Evolutionary conservation across 2,113 vertebrate genomes (phyloP).

Genomic region (Sprattus sprattus): DNA sequence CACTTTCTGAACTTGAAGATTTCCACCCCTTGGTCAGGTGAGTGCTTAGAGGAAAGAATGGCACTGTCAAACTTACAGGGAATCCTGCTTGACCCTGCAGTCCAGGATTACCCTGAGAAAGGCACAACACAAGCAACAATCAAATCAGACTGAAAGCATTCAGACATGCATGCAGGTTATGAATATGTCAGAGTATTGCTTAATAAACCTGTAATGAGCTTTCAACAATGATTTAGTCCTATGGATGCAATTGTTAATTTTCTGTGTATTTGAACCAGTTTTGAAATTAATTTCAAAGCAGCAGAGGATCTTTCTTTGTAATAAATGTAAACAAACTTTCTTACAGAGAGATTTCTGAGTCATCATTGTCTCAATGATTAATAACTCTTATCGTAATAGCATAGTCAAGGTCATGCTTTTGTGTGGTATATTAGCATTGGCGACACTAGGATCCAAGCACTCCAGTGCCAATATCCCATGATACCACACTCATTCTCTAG

Average conservation of each 20-base stretch:
- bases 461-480: neutral
- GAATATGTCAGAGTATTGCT: no score
- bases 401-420: constrained; percentile 9
- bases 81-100: constrained; percentile 59
- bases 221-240: neutral
- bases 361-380: neutral
- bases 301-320: neutral
- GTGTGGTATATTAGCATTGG: neutral
- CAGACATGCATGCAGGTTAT: no score
- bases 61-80: constrained; percentile 57
- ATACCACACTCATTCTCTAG: neutral
- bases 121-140: neutral
- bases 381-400: neutral
- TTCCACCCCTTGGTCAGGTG: neutral
- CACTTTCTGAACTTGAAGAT: neutral
- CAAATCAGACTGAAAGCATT: neutral
- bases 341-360: neutral
- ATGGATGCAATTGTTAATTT: neutral
- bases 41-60: neutral
- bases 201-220: no score
- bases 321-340: neutral
- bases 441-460: neutral
- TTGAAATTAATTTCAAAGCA: neutral
- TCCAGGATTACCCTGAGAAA: constrained; percentile 53
- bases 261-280: neutral